Conservation (phyloP, 2,113 vertebrate genomes). For the Drymodes brunneopygia region DNA sequence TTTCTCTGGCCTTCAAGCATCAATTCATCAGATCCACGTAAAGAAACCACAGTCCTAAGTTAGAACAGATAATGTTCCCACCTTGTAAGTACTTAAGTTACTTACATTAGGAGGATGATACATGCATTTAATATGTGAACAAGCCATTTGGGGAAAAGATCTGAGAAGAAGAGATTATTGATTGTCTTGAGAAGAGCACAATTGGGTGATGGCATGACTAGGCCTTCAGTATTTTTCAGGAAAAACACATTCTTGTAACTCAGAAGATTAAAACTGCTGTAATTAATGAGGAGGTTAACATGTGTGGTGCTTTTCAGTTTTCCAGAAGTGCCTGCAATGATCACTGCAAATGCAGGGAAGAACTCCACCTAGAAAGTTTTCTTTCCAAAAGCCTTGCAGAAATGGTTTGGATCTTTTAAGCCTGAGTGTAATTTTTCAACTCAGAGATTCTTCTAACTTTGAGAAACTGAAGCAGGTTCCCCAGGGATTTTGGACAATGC, state of each 20-base stretch:
- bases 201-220: not conserved
- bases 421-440: not conserved
- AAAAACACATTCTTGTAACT: constrained; percentile 9
- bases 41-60: not conserved
- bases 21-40: not conserved
- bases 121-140: not conserved
- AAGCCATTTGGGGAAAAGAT: not conserved
- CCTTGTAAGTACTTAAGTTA: fast-evolving
- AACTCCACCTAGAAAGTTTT: not conserved
- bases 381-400: not conserved
- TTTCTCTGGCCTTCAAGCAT: not conserved
- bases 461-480: not conserved
- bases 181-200: not conserved
- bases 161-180: not conserved
- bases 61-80: not conserved
- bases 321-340: not conserved
- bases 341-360: constrained; percentile 2
- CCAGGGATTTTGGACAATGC: not conserved
- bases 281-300: not conserved
- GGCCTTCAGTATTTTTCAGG: not conserved
- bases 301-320: not conserved
- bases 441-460: not conserved
- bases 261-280: constrained; percentile 27
- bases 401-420: constrained; percentile 17
- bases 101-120: not conserved